Evolutionary conservation across 2,888 invertebrate genomes (phyloP).

Genomic region (Papilio elwesi): DNA sequence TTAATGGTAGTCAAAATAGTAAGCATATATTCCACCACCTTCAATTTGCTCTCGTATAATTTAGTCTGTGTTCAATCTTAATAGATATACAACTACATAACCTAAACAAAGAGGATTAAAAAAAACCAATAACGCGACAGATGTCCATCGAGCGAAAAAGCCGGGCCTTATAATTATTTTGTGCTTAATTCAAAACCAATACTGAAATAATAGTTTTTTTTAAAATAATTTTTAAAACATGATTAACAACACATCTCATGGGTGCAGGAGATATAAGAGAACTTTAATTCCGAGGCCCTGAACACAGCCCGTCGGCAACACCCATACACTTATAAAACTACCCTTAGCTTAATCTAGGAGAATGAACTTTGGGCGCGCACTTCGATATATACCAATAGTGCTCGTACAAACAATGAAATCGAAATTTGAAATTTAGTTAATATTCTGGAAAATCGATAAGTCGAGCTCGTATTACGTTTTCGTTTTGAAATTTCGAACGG

Average conservation of each 20-base stretch:
- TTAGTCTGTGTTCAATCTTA: constrained; percentile 62
- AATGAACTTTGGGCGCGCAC: constrained; percentile 60
- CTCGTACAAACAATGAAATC: not conserved
- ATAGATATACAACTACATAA: constrained; percentile 75
- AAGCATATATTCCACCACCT: constrained; percentile 45
- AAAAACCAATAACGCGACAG: constrained; percentile 65
- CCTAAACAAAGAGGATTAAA: constrained; percentile 73
- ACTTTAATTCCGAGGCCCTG: not conserved
- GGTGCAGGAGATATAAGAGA: constrained; percentile 10
- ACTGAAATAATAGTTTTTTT: constrained; percentile 55
- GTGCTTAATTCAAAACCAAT: constrained; percentile 69
- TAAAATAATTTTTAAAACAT: not conserved
- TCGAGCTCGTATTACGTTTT: not conserved
- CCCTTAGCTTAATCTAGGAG: constrained; percentile 72
- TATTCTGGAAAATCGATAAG: not conserved
- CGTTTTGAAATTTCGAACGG: not conserved
- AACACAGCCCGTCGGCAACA: constrained; percentile 6
- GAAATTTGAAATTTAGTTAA: not conserved
- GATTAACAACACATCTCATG: constrained; percentile 41
- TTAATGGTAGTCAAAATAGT: constrained; percentile 9
- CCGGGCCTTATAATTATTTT: constrained; percentile 56
- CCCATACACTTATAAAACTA: constrained; percentile 62
- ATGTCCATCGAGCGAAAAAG: constrained; percentile 50
- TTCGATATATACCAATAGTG: constrained; percentile 36
- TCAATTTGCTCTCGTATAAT: constrained; percentile 46